phyloP scores from a whole-genome alignment of 2,113 vertebrate species.

The Pygoscelis adeliae region DNA sequence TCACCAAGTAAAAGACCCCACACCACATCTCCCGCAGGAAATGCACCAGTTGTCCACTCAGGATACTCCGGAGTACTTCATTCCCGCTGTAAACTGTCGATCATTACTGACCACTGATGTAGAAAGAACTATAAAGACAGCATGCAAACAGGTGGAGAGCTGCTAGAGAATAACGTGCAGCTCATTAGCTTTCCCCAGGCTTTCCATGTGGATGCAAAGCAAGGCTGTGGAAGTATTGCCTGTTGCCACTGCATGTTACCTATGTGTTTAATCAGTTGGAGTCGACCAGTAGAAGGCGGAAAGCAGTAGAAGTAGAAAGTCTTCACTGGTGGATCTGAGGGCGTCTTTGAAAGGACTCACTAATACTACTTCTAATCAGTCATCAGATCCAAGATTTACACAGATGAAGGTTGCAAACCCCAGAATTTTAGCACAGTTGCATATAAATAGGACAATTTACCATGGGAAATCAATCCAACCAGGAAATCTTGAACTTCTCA shows the following conservation, averaged over 20 bases:
- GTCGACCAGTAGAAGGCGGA: background rate
- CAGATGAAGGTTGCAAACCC: background rate
- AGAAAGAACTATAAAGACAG: background rate
- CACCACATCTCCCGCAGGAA: accelerated
- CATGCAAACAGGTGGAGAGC: background rate
- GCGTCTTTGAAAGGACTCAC: background rate
- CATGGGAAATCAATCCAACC: background rate
- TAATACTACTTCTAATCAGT: background rate
- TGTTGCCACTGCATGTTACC: background rate
- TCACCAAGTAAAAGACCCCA: background rate
- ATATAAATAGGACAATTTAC: background rate
- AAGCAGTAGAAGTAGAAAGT: background rate
- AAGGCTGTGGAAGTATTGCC: background rate
- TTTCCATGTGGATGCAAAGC: background rate
- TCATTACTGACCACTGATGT: background rate
- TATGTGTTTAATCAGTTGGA: background rate
- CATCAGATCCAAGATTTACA: background rate
- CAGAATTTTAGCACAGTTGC: background rate
- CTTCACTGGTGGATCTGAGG: background rate
- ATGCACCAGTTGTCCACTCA: accelerated
- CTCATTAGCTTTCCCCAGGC: background rate
- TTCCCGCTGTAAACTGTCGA: background rate
- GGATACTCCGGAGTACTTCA: background rate
- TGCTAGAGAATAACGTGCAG: background rate
- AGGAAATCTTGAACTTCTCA: background rate